Base-by-base conservation (phyloP, 2,113 vertebrate genomes). In the Bostrychus sinensis region DNA sequence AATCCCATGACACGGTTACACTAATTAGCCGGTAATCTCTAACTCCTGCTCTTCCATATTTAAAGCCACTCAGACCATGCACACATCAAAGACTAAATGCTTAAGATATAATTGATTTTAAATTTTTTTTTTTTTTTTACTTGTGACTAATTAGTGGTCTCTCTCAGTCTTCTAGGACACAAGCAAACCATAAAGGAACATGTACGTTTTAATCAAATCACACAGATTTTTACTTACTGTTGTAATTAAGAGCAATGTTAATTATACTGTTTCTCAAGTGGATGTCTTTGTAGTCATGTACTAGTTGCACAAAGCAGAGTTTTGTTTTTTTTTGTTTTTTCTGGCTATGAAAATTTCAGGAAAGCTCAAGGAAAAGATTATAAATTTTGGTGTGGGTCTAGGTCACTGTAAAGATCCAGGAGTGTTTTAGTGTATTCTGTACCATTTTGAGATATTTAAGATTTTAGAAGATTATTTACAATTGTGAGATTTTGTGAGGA, bases 1-100 rank as follows among this genome's bases (percentile, higher is more conserved):
- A 89, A 86, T 89, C 86, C 86, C 85, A 36, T 67, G 82, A 70
- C 72, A 59, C 78, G 66, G 34, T 25, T 22, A 23, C 63, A 79
- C 64, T 88, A 91, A 91, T 90, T 89, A 89, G 60, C 62, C 42
- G n/a, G 50, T 79, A 86, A 81, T 90, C 86, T 86, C 87, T 59
- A 43, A 84, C 58, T 88, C 72, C 70, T 81, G 57, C 68, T 76
- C 61, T 73, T 83, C 67, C 81, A 72, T 88, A 84, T 88, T 87
- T 85, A 88, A 77, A 72, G 73, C 70, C 61, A 62, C 62, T 73
- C 71, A 46, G 85, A 86, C 86, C 85, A 85, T 66, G 54, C 62
- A 84, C 60, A 72, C 70, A 51, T 66, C 51, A 77, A 72, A 76
- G 61, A 83, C 32, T 72, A 43, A 66, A 77, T 72, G 78, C 56